Conservation (phyloP, 2,888 invertebrate genomes). For the Theretra japonica region DNA sequence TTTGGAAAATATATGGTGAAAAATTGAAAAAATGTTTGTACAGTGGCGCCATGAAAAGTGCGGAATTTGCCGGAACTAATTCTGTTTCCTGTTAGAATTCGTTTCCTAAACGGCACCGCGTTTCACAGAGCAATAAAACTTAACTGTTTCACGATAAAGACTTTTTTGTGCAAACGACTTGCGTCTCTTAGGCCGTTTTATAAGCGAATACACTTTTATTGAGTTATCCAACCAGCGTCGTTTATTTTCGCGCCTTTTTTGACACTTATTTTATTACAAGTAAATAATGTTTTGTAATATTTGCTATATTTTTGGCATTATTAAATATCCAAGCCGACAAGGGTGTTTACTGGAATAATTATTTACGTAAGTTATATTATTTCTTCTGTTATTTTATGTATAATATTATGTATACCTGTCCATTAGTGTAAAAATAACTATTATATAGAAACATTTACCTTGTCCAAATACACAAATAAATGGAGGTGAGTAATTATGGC, state of each 20-base stretch:
- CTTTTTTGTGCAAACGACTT: constrained; percentile 51
- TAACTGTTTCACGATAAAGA: constrained; percentile 56
- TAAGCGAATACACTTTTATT: constrained; percentile 8
- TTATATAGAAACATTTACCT: too few relatives aligned
- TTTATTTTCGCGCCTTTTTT: constrained; percentile 27
- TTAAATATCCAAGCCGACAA: too few relatives aligned
- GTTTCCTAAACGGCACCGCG: constrained; percentile 48
- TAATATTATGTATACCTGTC: too few relatives aligned
- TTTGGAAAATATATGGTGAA: constrained; percentile 19
- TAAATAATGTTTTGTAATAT: background rate
- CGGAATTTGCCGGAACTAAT: constrained; percentile 67
- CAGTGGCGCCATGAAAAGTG: constrained; percentile 60
- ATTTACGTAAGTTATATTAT: too few relatives aligned
- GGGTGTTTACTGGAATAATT: too few relatives aligned
- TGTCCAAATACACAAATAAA: too few relatives aligned
- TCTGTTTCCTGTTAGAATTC: constrained; percentile 42
- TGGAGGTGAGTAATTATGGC: too few relatives aligned
- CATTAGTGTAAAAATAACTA: too few relatives aligned
- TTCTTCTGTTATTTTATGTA: too few relatives aligned
- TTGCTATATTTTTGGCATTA: too few relatives aligned
- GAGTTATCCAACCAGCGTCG: constrained; percentile 31
- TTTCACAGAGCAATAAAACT: constrained; percentile 62
- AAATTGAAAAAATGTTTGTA: constrained; percentile 32
- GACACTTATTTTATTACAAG: background rate
- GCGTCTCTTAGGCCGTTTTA: constrained; percentile 53